Base-by-base conservation (phyloP, 2,888 invertebrate species). In the Campaea margaritaria region DNA sequence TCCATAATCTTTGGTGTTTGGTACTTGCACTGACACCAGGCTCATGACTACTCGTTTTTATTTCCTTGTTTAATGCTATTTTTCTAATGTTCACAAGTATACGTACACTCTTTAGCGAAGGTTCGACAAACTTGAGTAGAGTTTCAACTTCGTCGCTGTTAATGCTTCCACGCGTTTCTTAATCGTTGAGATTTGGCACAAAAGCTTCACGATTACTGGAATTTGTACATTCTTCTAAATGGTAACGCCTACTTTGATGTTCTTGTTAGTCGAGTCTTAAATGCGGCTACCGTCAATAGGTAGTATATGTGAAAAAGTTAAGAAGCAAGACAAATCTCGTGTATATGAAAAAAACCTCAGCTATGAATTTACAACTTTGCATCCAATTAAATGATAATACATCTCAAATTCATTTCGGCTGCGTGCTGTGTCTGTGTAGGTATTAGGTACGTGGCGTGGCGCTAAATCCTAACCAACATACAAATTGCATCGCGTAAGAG, bases 401-500 rank as follows among this genome's bases (percentile, higher is more conserved):
- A 27, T 10, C 14, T 48, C 38, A 21, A 21, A 21, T 21, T 21
- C 21, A 21, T 2, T 21, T 21, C 2, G 21, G 27, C 43, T 38
- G 1, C 14, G 38, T 38, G 14, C 27, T n/a, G 12, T 11, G 5
- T 12, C 27, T 52, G 12, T 16, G 39, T 48, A 52, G 43, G 13
- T 52, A 36, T 41, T 31, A 39, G 45, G n/a, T 28, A 47, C 12
- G 21, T 57, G 43, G 28, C 12, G 21, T 57, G 43, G 28, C 2
- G 31, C 28, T 67, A 64, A 70, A 74, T 72, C 65, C 71, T 74
- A 70, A 74, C 69, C 71, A 72, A 73, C 72, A 74, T 75, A 75
- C 79, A 78, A 79, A 80, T 82, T 81, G 76, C 74, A 77, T 69
- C 73, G 68, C 67, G 58, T 47, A 50, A 38, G 65, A 64, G 60